Evolutionary conservation across 2,888 invertebrate genomes (phyloP).

Genomic region (Stenodema calcarata): DNA sequence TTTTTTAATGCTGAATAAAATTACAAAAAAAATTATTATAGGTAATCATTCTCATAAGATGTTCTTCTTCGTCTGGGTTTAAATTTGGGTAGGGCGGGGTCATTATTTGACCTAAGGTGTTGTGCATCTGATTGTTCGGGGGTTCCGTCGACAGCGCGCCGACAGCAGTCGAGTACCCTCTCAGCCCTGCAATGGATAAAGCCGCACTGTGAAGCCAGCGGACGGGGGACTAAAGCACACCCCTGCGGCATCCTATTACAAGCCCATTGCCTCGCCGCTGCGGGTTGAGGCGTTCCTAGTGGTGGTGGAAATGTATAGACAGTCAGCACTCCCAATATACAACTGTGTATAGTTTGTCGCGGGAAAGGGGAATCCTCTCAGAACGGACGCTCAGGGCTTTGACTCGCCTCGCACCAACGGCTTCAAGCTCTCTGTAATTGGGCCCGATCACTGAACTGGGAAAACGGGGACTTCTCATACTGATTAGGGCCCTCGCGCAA

Average conservation of each 20-base stretch:
- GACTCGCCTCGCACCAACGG: background rate
- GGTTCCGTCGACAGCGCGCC: too few relatives aligned
- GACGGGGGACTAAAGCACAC: background rate
- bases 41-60: too few relatives aligned
- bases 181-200: background rate
- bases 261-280: background rate
- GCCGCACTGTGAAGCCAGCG: background rate
- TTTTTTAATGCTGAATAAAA: too few relatives aligned
- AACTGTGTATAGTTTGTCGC: slow-evolving; percentile 8
- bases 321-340: too few relatives aligned
- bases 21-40: too few relatives aligned
- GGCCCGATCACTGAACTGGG: background rate
- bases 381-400: background rate
- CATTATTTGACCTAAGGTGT: too few relatives aligned
- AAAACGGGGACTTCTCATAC: background rate
- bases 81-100: too few relatives aligned
- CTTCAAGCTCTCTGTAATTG: background rate
- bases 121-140: too few relatives aligned
- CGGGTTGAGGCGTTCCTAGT: too few relatives aligned
- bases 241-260: slow-evolving; percentile 16
- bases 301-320: too few relatives aligned
- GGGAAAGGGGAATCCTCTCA: background rate
- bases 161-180: too few relatives aligned
- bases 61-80: too few relatives aligned
- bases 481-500: slow-evolving; percentile 37